Conservation (phyloP, 1,140 invertebrate genomes). For the Odontomachus brunneus region DNA sequence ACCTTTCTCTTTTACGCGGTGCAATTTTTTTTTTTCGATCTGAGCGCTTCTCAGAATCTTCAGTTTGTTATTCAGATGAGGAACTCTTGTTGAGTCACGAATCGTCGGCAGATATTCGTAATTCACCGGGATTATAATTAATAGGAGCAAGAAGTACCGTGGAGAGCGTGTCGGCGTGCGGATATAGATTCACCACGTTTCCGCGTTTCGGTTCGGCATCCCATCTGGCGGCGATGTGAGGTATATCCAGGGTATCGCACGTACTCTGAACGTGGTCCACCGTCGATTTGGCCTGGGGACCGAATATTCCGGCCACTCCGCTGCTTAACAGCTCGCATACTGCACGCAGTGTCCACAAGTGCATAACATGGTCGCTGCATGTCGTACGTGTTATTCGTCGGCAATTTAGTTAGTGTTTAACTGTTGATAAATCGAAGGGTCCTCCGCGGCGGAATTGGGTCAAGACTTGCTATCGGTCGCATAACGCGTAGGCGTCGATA, state of each 20-base stretch:
- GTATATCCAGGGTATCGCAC: constrained; percentile 94
- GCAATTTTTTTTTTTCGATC: too few relatives aligned
- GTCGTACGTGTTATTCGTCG: background rate
- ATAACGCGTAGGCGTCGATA: background rate
- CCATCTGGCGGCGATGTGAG: constrained; percentile 92
- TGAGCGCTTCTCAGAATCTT: too few relatives aligned
- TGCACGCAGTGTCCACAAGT: constrained; percentile 76
- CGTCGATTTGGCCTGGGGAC: constrained; percentile 89
- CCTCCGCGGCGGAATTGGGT: background rate
- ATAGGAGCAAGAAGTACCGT: constrained; percentile 78
- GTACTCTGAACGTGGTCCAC: constrained; percentile 93
- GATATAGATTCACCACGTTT: constrained; percentile 93
- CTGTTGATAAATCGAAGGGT: background rate
- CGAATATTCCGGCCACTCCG: constrained; percentile 92
- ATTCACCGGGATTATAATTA: background rate
- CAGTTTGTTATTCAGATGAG: too few relatives aligned
- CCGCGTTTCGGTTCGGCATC: constrained; percentile 87
- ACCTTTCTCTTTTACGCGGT: too few relatives aligned
- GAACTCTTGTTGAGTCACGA: too few relatives aligned
- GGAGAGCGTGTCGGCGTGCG: constrained; percentile 90
- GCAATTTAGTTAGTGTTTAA: background rate
- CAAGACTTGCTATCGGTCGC: background rate
- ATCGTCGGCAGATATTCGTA: too few relatives aligned
- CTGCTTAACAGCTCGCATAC: constrained; percentile 87
- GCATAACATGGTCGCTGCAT: background rate